Conservation (phyloP, 2,113 vertebrate genomes). For the Sebastes schlegelii region DNA sequence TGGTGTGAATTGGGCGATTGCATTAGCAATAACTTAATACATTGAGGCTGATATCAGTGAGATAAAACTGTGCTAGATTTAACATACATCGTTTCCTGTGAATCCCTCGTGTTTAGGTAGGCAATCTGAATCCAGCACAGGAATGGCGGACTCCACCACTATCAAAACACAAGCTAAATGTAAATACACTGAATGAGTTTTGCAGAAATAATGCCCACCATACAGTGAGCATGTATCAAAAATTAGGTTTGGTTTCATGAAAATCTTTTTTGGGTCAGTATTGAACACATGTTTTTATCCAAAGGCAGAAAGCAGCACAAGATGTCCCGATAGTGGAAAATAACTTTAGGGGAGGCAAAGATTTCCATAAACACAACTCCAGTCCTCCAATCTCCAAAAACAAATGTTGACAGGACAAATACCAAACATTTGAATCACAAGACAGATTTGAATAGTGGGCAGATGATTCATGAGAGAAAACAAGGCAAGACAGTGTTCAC, state of each 20-base stretch:
- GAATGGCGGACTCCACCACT: no score
- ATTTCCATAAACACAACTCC: constrained; percentile 1
- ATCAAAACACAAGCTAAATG: no score
- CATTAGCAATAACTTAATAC: background rate
- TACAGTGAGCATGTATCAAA: no score
- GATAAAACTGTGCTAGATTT: background rate
- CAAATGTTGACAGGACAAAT: constrained; percentile 10
- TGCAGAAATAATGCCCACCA: background rate
- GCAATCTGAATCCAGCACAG: background rate
- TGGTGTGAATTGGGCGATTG: background rate
- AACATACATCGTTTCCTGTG: background rate
- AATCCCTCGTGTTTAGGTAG: background rate
- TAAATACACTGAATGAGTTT: background rate
- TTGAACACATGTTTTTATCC: background rate
- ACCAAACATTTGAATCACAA: constrained; percentile 18
- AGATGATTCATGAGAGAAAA: constrained; percentile 21
- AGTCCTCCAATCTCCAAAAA: background rate
- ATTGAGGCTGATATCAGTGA: background rate
- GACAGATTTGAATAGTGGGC: background rate
- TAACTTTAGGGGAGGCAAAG: background rate
- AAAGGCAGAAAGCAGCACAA: background rate
- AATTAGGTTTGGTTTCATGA: no score
- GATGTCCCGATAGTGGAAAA: background rate
- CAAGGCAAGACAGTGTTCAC: background rate
- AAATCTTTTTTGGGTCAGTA: no score